Conservation (phyloP, 2,797 vertebrate species). For the Tapirus indicus region DNA sequence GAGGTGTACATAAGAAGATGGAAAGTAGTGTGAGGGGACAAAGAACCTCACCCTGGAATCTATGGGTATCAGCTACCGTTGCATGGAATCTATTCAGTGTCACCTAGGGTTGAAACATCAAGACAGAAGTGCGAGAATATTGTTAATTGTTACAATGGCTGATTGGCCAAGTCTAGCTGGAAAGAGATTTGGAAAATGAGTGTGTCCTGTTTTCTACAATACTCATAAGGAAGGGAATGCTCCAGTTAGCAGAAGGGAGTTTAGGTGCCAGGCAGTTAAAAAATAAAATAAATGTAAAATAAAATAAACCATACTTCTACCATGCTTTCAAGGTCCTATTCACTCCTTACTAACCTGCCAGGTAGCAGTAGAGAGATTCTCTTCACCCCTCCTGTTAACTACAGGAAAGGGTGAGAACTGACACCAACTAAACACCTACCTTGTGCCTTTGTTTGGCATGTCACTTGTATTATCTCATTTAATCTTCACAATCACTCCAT, state of each 20-base stretch:
- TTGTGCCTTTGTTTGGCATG: background rate
- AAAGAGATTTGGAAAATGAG: slow-evolving; percentile 13
- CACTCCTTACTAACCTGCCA: background rate
- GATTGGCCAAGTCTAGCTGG: background rate
- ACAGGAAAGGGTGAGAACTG: background rate
- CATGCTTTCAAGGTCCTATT: background rate
- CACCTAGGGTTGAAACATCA: background rate
- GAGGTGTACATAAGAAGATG: background rate
- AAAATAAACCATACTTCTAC: background rate
- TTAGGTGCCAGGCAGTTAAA: background rate
- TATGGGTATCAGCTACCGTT: background rate
- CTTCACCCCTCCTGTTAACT: background rate
- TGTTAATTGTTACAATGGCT: background rate
- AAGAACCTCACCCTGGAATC: background rate
- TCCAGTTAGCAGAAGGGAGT: background rate
- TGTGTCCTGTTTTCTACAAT: background rate
- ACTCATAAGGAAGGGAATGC: background rate
- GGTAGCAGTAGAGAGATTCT: background rate
- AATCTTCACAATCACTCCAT: background rate
- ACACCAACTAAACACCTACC: background rate
- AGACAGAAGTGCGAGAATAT: background rate
- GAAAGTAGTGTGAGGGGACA: background rate
- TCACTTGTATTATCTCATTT: slow-evolving; percentile 26
- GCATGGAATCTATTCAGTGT: background rate
- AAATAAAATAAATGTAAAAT: slow-evolving; percentile 24